phyloP scores from a whole-genome alignment of 2,888 invertebrate species.

The Drosophila imparisetae region DNA sequence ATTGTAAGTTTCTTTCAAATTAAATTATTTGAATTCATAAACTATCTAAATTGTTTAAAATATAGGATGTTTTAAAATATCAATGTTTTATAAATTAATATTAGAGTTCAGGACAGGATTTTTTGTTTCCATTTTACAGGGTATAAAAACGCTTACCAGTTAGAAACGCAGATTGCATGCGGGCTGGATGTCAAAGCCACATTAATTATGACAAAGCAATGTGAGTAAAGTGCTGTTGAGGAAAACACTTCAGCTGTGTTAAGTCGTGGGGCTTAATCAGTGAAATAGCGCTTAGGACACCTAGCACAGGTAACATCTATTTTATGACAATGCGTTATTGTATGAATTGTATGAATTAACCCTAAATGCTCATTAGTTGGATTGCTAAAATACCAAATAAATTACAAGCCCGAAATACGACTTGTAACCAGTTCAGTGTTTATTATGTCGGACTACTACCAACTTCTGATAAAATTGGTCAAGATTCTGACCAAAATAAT shows the following conservation, averaged over 20 bases:
- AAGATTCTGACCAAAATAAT: slow-evolving; percentile 1
- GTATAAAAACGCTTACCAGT: not conserved
- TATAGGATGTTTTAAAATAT: not conserved
- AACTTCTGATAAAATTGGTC: slow-evolving; percentile 1
- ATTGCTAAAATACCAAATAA: not conserved
- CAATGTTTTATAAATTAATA: not conserved
- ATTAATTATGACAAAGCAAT: slow-evolving; percentile 10
- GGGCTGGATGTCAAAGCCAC: slow-evolving; percentile 1
- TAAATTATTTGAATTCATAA: not conserved
- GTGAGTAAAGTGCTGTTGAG: not conserved
- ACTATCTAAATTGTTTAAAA: not conserved
- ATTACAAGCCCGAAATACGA: not conserved
- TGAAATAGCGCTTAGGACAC: slow-evolving; percentile 11
- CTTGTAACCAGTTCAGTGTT: not conserved
- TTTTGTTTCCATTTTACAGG: not conserved
- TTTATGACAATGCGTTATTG: not conserved
- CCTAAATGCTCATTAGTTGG: not conserved
- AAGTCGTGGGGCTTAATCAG: slow-evolving; percentile 15
- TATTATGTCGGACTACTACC: not conserved
- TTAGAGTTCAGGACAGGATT: not conserved
- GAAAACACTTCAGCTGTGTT: not conserved
- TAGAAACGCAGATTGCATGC: slow-evolving; percentile 7
- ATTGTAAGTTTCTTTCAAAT: not conserved
- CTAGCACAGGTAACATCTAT: slow-evolving; percentile 5
- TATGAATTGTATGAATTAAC: not conserved